Base-by-base conservation (phyloP, 1,140 invertebrate genomes). In the Cydia splendana region DNA sequence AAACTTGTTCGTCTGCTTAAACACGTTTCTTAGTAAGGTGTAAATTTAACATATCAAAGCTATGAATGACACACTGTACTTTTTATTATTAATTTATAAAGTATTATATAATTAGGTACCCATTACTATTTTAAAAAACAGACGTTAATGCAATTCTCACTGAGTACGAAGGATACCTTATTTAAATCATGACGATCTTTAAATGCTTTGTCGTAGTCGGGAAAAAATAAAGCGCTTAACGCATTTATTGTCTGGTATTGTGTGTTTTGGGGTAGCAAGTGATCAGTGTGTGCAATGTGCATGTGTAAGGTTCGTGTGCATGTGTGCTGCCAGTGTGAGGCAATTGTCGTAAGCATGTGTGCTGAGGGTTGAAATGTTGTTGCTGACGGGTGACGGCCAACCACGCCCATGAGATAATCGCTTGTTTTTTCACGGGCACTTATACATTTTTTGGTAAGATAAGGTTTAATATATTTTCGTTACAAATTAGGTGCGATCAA, bases 191-290 rank as follows among this genome's bases (percentile, higher is more conserved):
- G 4, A 15, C 45, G 13, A 13, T 48, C 45, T 48, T 75, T 30
- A n/a, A 84, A 80, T 76, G 81, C 80, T 78, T 78, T 85, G 71
- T 85, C 84, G 89, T 88, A 86, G 85, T 78, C 88, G 82, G 88
- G 84, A 91, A 93, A 90, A 93, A 87, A 81, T 92, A 93, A 92
- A 91, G 86, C 89, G 90, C 89, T 93, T 92, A 91, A 78, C 80
- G 84, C 77, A 82, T 81, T 81, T 84, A 90, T 90, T 91, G 87
- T 91, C 83, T 89, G 82, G 83, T 75, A 77, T 73, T 57, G 57
- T 84, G 80, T 78, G 75, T 79, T 48, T 81, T 84, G 79, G 89
- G 87, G 89, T 87, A 82, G 77, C 82, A 83, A 84, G 83, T 85
- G 84, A 85, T 82, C 76, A 71, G 65, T 78, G 65, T 84, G 79